Evolutionary conservation across 2,113 vertebrate genomes (phyloP).

Genomic region (Hystrix cristata): DNA sequence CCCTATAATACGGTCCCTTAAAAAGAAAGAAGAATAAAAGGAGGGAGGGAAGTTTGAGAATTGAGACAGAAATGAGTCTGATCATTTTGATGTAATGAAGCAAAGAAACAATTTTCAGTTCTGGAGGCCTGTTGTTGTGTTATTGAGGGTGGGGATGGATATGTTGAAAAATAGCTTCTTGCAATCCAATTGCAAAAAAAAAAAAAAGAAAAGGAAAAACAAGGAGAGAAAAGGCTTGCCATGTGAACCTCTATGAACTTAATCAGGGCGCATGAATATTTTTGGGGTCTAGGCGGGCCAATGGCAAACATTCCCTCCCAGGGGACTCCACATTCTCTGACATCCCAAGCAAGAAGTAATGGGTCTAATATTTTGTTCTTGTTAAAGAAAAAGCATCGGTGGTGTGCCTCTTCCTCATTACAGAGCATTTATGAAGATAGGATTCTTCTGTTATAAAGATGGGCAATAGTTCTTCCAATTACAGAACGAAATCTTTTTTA

Average conservation of each 20-base stretch:
- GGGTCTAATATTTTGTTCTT: slow-evolving; percentile 25
- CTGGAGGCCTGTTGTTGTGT: slow-evolving; percentile 60
- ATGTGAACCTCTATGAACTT: not conserved
- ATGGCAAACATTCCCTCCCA: not conserved
- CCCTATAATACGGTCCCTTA: slow-evolving; percentile 73
- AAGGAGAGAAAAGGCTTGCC: not conserved
- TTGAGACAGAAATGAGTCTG: slow-evolving; percentile 75
- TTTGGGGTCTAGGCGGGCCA: not conserved
- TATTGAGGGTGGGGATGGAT: not conserved
- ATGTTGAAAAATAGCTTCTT: slow-evolving; percentile 53
- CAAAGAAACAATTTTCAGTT: slow-evolving; percentile 78
- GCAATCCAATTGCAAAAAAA: not conserved
- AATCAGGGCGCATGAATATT: slow-evolving; percentile 19
- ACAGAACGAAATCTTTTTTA: slow-evolving; percentile 4
- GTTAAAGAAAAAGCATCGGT: not conserved
- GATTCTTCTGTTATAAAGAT: slow-evolving; percentile 30
- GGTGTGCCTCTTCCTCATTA: not conserved
- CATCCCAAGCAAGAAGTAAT: not conserved
- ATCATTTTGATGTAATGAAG: slow-evolving; percentile 83
- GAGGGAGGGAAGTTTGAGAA: slow-evolving; percentile 74
- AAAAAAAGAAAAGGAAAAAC: not conserved
- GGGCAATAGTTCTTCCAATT: slow-evolving; percentile 12
- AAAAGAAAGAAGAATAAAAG: slow-evolving; percentile 69
- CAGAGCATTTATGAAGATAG: slow-evolving; percentile 38
- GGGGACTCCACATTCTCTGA: not conserved